Evolutionary conservation across 2,888 invertebrate genomes (phyloP), one percentile per base, ranked within the genome.

Genomic region (Cryptosula pallasiana): DNA sequence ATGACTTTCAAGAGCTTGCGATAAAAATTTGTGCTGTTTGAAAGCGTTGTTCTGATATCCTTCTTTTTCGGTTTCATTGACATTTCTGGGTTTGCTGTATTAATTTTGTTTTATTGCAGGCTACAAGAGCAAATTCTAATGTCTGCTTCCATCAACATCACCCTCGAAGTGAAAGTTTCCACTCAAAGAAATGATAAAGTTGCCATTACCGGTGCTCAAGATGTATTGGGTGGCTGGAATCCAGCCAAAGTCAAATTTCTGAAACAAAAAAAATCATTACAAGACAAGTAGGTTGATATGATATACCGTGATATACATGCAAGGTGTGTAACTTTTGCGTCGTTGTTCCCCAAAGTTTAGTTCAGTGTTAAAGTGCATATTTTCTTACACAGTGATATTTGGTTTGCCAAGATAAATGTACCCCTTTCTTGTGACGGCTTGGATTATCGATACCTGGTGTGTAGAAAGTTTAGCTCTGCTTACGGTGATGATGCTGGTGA

Each of bases 111-210:
- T n/a, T n/a, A n/a, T n/a, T n/a, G n/a, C n/a, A n/a, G n/a, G n/a
- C n/a, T n/a, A n/a, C n/a, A n/a, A n/a, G n/a, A n/a, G n/a, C n/a
- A n/a, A n/a, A n/a, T n/a, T n/a, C n/a, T n/a, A 63, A 63, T 63
- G 63, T 27, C 63, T 25, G 63, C 63, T 13, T 32, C 63, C 5
- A 27, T 63, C 27, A 27, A 5, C 32, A 32, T 63, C 5, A 63
- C 63, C 13, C 63, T 63, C 9, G 25, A 63, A 63, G 63, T 63
- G 3, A 20, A 32, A 13, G 27, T 63, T 2, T 32, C 32, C 32
- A 63, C 63, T 32, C 63, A 63, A 32, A 63, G 32, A n/a, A 27
- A 32, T 2, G 63, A 63, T n/a, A 63, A 63, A 63, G 63, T 63
- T 29, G 63, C 63, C 2, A 32, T 63, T 32, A 63, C 63, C 5